Evolutionary conservation across 2,888 invertebrate genomes (phyloP).

Genomic region (Drosophila differens): DNA sequence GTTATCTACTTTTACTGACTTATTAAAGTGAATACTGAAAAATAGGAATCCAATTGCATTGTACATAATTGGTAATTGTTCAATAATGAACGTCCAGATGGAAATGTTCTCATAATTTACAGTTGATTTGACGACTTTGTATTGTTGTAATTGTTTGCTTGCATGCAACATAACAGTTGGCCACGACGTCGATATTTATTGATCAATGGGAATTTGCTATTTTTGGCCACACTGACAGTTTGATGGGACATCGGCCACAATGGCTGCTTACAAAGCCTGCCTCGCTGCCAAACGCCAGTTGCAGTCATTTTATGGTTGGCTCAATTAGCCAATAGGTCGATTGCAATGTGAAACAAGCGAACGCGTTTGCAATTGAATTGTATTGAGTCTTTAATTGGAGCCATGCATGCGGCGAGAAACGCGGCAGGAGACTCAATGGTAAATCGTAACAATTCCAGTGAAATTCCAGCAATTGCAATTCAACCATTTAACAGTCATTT

Average conservation of each 20-base stretch:
- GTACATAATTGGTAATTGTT: neutral
- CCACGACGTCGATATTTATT: constrained; percentile 7
- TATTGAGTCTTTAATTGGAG: constrained; percentile 77
- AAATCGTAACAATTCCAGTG: constrained; percentile 64
- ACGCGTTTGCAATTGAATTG: constrained; percentile 66
- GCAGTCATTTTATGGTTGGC: constrained; percentile 35
- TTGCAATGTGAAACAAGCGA: constrained; percentile 17
- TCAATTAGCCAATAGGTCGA: constrained; percentile 40
- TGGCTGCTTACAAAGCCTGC: neutral
- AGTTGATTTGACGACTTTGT: constrained; percentile 21
- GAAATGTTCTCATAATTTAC: constrained; percentile 21
- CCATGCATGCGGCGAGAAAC: constrained; percentile 42
- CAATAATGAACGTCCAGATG: neutral
- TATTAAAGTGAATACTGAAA: neutral
- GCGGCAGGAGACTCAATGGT: constrained; percentile 30
- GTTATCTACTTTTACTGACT: neutral
- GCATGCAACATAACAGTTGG: constrained; percentile 19
- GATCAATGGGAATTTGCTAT: constrained; percentile 8
- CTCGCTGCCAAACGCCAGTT: constrained; percentile 22
- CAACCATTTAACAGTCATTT: constrained; percentile 45
- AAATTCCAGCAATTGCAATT: constrained; percentile 51
- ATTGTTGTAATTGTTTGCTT: neutral
- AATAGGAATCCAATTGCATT: neutral
- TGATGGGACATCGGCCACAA: constrained; percentile 14
- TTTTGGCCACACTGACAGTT: constrained; percentile 9